Conservation (phyloP, 2,888 invertebrate genomes). For the Rhagonycha fulva region DNA sequence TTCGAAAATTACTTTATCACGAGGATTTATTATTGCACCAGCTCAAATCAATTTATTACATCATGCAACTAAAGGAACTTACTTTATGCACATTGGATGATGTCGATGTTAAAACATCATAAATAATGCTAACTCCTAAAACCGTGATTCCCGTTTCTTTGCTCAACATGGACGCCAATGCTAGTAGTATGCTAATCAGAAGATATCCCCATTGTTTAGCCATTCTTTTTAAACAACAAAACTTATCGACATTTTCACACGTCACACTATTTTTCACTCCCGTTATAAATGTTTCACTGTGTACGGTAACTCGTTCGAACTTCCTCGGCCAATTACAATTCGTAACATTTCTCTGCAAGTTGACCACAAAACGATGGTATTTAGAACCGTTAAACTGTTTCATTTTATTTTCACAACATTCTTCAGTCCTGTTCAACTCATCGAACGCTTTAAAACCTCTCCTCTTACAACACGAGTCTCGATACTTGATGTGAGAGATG, state of each 20-base stretch:
- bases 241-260: constrained; percentile 24
- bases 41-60: background rate
- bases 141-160: constrained; percentile 96
- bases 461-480: constrained; percentile 55
- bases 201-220: constrained; percentile 64
- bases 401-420: constrained; percentile 37
- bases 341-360: constrained; percentile 49
- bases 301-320: constrained; percentile 26
- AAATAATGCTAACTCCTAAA: constrained; percentile 85
- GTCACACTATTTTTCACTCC: constrained; percentile 20
- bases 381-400: constrained; percentile 41
- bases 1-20: constrained; percentile 34
- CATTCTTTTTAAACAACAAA: constrained; percentile 46
- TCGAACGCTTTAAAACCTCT: constrained; percentile 21
- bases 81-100: constrained; percentile 39
- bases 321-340: constrained; percentile 48
- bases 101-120: constrained; percentile 73
- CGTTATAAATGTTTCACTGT: constrained; percentile 22
- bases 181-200: constrained; percentile 62
- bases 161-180: constrained; percentile 84
- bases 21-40: constrained; percentile 7
- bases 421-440: constrained; percentile 11
- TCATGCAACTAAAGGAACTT: constrained; percentile 6
- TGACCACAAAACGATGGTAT: constrained; percentile 49
- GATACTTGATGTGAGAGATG: constrained; percentile 73